These are phyloP conservation scores for Euplexia lucipara DNA, from an alignment of 2,888 invertebrate genomes.

Conservation along the genomic window DNA sequence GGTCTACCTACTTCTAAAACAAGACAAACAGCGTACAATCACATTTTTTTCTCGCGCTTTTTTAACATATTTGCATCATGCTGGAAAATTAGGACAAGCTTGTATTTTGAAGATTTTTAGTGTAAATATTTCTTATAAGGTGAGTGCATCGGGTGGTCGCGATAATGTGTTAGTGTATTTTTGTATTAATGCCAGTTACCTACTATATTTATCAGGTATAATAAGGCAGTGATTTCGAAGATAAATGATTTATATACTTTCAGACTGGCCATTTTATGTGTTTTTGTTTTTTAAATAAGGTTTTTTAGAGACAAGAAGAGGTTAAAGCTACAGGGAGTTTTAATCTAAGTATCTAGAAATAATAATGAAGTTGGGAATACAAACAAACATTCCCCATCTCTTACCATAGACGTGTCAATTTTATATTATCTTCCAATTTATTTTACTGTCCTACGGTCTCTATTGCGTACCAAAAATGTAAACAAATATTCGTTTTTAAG, in stretches of 20 bases:
- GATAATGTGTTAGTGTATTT: not conserved
- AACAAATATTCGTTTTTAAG: no score
- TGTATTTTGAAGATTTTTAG: slow-evolving; percentile 12
- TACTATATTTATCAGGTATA: not conserved
- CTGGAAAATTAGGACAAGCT: slow-evolving; percentile 23
- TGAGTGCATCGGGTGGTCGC: slow-evolving; percentile 11
- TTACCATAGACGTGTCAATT: not conserved
- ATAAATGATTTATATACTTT: not conserved
- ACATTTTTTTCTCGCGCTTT: slow-evolving; percentile 38
- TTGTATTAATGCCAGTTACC: not conserved
- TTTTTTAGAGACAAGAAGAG: not conserved
- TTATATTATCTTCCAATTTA: not conserved
- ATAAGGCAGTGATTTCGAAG: no score
- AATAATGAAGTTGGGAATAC: not conserved
- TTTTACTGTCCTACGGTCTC: no score
- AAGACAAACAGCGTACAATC: slow-evolving; percentile 28
- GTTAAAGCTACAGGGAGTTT: not conserved
- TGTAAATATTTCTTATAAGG: slow-evolving; percentile 38
- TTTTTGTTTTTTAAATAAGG: no score
- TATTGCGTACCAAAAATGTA: no score
- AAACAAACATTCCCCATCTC: not conserved
- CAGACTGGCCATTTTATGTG: not conserved
- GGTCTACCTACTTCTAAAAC: slow-evolving; percentile 24
- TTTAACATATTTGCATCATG: slow-evolving; percentile 47
- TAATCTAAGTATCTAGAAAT: not conserved